Evolutionary conservation across 1,140 invertebrate species (phyloP), one percentile per base, ranked within the genome.

Genomic region (Euwallacea similis): DNA sequence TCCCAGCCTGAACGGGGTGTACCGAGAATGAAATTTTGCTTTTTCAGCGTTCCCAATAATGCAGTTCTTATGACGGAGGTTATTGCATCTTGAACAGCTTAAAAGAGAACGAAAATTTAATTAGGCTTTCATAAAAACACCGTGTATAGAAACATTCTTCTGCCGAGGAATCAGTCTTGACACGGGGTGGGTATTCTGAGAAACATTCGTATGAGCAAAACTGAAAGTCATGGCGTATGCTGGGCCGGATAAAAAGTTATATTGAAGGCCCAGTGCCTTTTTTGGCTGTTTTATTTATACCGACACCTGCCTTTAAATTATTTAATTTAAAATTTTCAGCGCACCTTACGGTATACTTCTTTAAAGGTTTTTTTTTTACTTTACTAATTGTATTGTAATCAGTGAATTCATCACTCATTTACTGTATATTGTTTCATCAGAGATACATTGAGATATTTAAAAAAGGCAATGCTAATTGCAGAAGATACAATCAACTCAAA

Each of bases 221-320:
- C 11, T 65, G 70, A 66, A 56, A 72, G 70, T 72, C 70, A 72
- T 21, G 70, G 70, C 58, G 46, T 72, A 66, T 44, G 64, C 70
- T 72, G 70, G 46, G 70, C 63, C 46, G 70, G 66, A 72, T 72
- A 72, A 72, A 72, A 72, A 72, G 11, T 71, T 65, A 71, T 65
- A 71, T 65, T 65, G 69, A 71, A 71, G 69, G 60, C 70, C 70
- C 64, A 72, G 46, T 67, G 47, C 70, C 70, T 72, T 72, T 70
- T 72, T 72, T 72, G 65, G 56, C 55, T 60, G 53, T 72, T 72
- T 66, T 55, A 46, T 66, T 59, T 66, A 61, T 41, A 60, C 70
- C 70, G 70, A 72, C 70, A 72, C 70, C 70, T 72, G 70, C 70
- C 70, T 72, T 67, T 66, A 66, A 66, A 72, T 65, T 66, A 66